phyloP scores from a whole-genome alignment of 2,113 vertebrate species.

The Corapipo altera region DNA sequence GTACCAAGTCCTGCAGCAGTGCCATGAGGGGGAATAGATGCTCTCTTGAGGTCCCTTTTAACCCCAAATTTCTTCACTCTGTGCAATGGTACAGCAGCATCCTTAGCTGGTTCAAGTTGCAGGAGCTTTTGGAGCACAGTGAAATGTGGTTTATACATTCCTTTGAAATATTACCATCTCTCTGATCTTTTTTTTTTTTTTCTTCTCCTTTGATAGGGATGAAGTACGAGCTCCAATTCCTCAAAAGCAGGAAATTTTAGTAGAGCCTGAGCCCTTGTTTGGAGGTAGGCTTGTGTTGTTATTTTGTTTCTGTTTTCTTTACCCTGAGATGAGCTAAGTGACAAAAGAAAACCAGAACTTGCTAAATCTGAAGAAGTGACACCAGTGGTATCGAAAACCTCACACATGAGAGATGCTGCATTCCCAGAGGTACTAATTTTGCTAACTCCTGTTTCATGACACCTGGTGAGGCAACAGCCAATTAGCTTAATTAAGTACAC shows the following conservation, averaged over 20 bases:
- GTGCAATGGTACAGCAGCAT: neutral
- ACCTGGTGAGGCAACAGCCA: neutral
- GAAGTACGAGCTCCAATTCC: constrained; percentile 97
- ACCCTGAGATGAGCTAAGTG: neutral
- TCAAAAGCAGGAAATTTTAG: constrained; percentile 98
- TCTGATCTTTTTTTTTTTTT: neutral
- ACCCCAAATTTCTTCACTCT: neutral
- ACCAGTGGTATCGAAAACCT: neutral
- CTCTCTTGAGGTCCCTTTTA: neutral
- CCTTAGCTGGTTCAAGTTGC: neutral
- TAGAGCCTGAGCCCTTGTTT: constrained; percentile 97
- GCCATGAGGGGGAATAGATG: neutral
- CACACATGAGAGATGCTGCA: fast-evolving
- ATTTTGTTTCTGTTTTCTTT: neutral
- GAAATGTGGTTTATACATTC: neutral
- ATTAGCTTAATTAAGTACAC: neutral
- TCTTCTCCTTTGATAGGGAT: constrained; percentile 77
- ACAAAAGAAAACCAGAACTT: neutral
- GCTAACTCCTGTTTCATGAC: neutral
- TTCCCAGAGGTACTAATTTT: neutral
- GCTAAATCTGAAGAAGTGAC: neutral
- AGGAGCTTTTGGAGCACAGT: neutral
- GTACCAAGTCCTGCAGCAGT: neutral
- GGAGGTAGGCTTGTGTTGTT: constrained; percentile 82
- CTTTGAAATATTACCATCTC: neutral